phyloP scores from a whole-genome alignment of 2,888 invertebrate species.

The Chrysotoxum bicinctum region DNA sequence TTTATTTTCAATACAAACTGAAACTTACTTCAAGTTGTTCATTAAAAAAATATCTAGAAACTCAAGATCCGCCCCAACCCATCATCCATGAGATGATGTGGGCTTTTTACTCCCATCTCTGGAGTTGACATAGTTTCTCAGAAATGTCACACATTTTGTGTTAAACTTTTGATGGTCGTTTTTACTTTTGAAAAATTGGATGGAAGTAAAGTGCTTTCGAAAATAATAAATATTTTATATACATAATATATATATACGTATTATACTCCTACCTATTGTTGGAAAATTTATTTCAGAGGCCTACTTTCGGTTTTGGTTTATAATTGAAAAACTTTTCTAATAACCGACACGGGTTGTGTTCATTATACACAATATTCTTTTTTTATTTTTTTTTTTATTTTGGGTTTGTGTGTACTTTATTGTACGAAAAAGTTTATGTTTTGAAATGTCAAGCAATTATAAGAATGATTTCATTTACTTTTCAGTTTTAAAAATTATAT shows the following conservation, averaged over 20 bases:
- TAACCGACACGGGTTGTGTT: conserved; percentile 22
- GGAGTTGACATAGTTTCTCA: conserved; percentile 4
- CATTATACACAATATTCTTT: not conserved
- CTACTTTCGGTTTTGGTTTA: not conserved
- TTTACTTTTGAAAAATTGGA: not conserved
- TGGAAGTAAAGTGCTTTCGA: not conserved
- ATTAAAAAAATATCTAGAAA: not conserved
- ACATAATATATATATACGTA: not conserved
- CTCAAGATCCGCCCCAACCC: not conserved
- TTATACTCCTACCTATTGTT: not conserved
- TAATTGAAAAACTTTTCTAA: conserved; percentile 32
- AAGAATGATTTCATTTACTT: conserved; percentile 14
- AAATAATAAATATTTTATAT: not conserved
- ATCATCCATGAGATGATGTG: not conserved
- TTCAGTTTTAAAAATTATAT: not conserved
- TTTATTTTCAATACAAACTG: not conserved
- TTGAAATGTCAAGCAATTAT: conserved; percentile 2
- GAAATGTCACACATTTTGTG: conserved; percentile 27
- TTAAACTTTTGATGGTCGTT: conserved; percentile 21
- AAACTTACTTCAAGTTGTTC: not conserved
- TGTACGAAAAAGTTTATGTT: conserved; percentile 3
- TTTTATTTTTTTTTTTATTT: not conserved
- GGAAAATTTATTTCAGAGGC: conserved; percentile 4
- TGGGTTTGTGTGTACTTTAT: not conserved
- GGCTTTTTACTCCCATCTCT: not conserved